Evolutionary conservation across 2,888 invertebrate genomes (phyloP).

Genomic region (Metallyticus violacea): DNA sequence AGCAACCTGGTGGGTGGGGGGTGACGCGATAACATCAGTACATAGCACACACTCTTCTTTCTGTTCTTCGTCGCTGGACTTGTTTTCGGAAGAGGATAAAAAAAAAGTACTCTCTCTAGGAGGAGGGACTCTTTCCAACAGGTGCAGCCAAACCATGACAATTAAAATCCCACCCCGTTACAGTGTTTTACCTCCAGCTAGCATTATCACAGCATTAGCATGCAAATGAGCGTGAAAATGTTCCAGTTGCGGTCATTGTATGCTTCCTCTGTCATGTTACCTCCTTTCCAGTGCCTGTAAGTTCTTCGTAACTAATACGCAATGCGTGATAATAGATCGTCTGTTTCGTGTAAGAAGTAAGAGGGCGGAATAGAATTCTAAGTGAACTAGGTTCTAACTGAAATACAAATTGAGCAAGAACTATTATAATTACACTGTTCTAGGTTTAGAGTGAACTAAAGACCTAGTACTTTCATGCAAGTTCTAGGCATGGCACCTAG

Average conservation of each 20-base stretch:
- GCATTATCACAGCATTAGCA: neutral
- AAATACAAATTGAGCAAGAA: no score
- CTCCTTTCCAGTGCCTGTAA: neutral
- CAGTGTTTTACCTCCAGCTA: neutral
- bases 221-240: neutral
- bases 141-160: neutral
- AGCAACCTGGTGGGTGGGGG: neutral
- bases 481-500: no score
- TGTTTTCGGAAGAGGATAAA: neutral
- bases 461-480: no score
- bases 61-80: no score
- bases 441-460: no score
- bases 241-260: neutral
- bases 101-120: neutral
- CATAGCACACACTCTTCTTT: neutral
- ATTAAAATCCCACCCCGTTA: neutral
- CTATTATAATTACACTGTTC: no score
- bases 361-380: no score
- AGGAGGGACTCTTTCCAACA: neutral
- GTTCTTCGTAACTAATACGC: neutral
- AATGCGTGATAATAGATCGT: no score
- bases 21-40: neutral
- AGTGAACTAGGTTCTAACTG: no score
- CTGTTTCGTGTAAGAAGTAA: no score
- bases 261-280: neutral